These are phyloP conservation scores for Cherax quadricarinatus DNA, from an alignment of 1,140 invertebrate genomes.

Conservation along the genomic window DNA sequence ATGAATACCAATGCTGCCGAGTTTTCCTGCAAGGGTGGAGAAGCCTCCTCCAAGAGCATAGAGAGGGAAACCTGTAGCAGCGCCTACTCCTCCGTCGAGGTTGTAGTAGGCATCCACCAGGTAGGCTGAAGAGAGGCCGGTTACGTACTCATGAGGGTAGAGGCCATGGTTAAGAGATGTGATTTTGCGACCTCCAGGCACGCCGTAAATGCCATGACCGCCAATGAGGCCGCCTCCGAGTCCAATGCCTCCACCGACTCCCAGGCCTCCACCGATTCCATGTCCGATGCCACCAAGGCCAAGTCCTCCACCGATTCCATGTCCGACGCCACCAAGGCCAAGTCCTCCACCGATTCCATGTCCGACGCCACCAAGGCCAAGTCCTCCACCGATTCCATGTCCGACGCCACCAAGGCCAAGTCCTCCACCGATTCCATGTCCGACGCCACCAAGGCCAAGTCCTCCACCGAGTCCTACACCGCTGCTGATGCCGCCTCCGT, in stretches of 20 bases:
- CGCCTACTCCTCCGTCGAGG: background rate
- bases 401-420: constrained; percentile 10
- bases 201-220: background rate
- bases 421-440: background rate
- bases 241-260: background rate
- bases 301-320: background rate
- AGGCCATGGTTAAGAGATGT: constrained; percentile 13
- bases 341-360: background rate
- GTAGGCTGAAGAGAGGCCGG: constrained; percentile 35
- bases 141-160: constrained; percentile 22
- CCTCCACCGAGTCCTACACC: background rate
- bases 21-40: background rate
- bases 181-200: background rate
- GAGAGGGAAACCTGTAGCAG: constrained; percentile 13
- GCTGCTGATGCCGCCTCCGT: background rate
- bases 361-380: background rate
- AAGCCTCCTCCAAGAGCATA: background rate
- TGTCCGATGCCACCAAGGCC: background rate
- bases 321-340: background rate
- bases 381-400: background rate
- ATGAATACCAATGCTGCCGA: background rate
- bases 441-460: background rate
- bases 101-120: constrained; percentile 32
- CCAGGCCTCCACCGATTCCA: background rate
- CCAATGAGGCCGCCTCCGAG: background rate